phyloP scores from a whole-genome alignment of 1,140 invertebrate species.

The Lepidurus couesii region DNA sequence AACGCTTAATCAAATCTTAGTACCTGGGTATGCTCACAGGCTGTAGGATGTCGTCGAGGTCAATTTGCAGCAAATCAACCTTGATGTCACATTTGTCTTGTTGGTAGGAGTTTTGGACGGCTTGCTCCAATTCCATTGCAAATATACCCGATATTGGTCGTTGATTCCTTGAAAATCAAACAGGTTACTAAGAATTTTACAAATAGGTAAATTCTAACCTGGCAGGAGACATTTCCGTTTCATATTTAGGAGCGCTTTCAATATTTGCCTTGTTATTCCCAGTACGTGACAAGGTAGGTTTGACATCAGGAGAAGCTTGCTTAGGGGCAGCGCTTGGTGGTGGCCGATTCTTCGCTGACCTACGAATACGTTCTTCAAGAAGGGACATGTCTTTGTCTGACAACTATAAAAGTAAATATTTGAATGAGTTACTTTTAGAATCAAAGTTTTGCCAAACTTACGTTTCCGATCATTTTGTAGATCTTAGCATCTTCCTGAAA shows the following conservation, averaged over 20 bases:
- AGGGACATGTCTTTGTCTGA: conserved; percentile 90
- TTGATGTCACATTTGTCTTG: conserved; percentile 26
- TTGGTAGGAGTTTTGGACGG: conserved; percentile 25
- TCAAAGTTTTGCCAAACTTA: conserved; percentile 45
- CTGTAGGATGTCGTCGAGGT: conserved; percentile 30
- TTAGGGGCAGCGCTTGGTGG: conserved; percentile 29
- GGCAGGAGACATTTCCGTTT: not conserved
- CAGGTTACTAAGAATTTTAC: not conserved
- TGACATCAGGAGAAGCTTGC: conserved; percentile 28
- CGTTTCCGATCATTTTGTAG: conserved; percentile 84
- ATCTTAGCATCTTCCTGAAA: conserved; percentile 83
- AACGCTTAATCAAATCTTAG: conserved; percentile 23
- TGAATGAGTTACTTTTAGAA: not conserved
- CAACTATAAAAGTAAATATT: conserved; percentile 53
- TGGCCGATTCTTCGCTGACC: conserved; percentile 64
- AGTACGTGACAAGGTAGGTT: conserved; percentile 31
- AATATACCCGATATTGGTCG: conserved; percentile 33
- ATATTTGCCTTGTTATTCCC: not conserved
- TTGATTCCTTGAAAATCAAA: not conserved
- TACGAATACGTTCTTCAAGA: conserved; percentile 90
- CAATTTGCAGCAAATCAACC: conserved; percentile 29
- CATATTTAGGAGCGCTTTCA: not conserved
- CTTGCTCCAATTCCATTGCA: conserved; percentile 31
- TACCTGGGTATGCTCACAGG: conserved; percentile 27
- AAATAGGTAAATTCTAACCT: not conserved